Evolutionary conservation across 2,888 invertebrate genomes (phyloP), one percentile per base, ranked within the genome.

Genomic region (Eulithis testata): DNA sequence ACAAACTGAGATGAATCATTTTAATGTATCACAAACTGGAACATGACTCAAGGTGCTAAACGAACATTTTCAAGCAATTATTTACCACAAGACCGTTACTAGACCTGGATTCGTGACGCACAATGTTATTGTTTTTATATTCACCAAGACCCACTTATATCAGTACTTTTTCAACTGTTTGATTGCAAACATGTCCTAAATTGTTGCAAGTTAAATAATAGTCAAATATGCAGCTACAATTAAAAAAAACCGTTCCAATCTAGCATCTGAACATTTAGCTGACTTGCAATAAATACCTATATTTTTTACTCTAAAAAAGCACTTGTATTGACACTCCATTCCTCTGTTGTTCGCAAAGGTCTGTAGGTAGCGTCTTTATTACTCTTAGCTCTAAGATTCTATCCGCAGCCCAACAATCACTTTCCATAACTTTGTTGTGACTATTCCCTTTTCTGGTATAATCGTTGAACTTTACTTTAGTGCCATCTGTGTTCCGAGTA

Each of bases 311-410:
- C 21, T 21, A 21, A 21, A 21, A 21, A 21, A 21, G 21, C 21
- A 21, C 1, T 2, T 21, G 21, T 1, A 1, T 21, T 21, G 21
- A 50, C 12, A 1, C 63, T 66, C 66, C 55, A 66, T 49, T 9
- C 11, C 52, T 60, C 14, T 63, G 21, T 53, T 53, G 63, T 63
- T 61, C 14, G 63, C 70, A 73, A 77, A 60, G 81, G 82, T 81
- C 84, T 79, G 81, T 82, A 78, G 78, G 84, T 86, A 81, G 84
- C 84, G 86, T 87, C 87, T 89, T 88, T 89, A 89, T 88, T 87
- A 85, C 89, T 81, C 76, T 82, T 80, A 80, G 81, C 84, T 79
- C 81, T 78, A 78, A 83, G 88, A 88, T 87, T 83, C 77, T 82
- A 87, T 88, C 87, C 74, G 65, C 76, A 69, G 74, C 73, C 78